phyloP scores from a whole-genome alignment of 2,113 vertebrate genomes.

The Planiliza haematocheilus region DNA sequence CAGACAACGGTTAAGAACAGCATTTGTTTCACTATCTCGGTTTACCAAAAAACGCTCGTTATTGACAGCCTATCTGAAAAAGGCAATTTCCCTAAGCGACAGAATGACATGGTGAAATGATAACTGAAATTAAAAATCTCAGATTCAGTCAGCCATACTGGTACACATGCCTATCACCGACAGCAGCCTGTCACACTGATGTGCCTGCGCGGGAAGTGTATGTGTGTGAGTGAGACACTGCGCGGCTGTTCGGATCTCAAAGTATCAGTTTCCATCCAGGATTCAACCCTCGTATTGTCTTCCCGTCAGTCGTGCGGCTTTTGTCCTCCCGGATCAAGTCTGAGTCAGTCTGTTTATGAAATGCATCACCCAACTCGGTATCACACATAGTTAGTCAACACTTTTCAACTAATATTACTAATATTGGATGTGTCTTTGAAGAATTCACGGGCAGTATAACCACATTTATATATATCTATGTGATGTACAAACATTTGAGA shows the following conservation, averaged over 20 bases:
- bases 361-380: too few species aligned
- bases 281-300: not conserved
- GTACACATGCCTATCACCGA: constrained; percentile 79
- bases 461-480: too few species aligned
- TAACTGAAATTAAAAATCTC: constrained; percentile 83
- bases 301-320: too few species aligned
- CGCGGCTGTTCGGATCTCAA: constrained; percentile 23
- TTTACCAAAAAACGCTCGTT: constrained; percentile 62
- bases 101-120: constrained; percentile 81
- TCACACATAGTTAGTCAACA: too few species aligned
- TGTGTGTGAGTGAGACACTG: constrained; percentile 28
- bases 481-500: too few species aligned
- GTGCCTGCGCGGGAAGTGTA: not conserved
- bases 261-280: constrained; percentile 59
- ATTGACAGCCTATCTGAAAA: constrained; percentile 81
- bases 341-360: too few species aligned
- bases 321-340: too few species aligned
- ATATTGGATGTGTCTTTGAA: too few species aligned
- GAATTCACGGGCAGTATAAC: too few species aligned
- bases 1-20: constrained; percentile 70
- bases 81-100: constrained; percentile 79
- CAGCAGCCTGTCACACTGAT: constrained; percentile 68
- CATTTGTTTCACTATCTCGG: constrained; percentile 74
- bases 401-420: too few species aligned
- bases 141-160: constrained; percentile 77